Evolutionary conservation across 2,113 vertebrate genomes (phyloP), one percentile per base, ranked within the genome.

Genomic region (Oreochromis tanganicae): DNA sequence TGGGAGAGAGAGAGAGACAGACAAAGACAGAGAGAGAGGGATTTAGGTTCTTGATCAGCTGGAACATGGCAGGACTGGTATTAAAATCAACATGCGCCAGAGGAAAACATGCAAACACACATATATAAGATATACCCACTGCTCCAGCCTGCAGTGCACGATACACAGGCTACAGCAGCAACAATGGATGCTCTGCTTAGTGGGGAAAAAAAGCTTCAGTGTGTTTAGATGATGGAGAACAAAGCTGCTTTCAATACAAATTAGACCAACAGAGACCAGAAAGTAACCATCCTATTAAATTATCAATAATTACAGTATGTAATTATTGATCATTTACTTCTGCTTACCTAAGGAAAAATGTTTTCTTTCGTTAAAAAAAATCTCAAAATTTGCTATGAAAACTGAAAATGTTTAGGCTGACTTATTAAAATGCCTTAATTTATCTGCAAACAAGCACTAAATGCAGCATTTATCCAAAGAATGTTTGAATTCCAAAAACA

Each of bases 31-130:
- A 61, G 16, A 12, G 59, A 4, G 59, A 14, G 78, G 68, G 94
- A 95, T 95, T 95, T 95, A 92, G 90, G 78, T 12, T 87, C 86
- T 87, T 92, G 85, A 88, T 92, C 87, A 87, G 88, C 57, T 82
- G 81, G 80, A 92, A 89, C 57, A 90, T 93, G 86, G 71, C 19
- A 82, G 81, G 59, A 83, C 57, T 84, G 75, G 88, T 82, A 92
- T 96, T 94, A 92, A 92, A 91, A 71, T 66, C 27, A 71, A 81
- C 59, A 87, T 38, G 83, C 13, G 8, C 86, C 57, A 63, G 78
- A 66, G 83, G 78, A 48, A 68, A 88, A 87, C 92, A 86, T 79
- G 56, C 56, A 66, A 85, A 73, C 46, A 85, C 81, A 54, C 21
- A 55, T 6, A n/a, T 36, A 36, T 29, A 54, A 21, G 46, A 54